phyloP scores from a whole-genome alignment of 2,797 vertebrate species.

The Percopsis omiscomaycus region DNA sequence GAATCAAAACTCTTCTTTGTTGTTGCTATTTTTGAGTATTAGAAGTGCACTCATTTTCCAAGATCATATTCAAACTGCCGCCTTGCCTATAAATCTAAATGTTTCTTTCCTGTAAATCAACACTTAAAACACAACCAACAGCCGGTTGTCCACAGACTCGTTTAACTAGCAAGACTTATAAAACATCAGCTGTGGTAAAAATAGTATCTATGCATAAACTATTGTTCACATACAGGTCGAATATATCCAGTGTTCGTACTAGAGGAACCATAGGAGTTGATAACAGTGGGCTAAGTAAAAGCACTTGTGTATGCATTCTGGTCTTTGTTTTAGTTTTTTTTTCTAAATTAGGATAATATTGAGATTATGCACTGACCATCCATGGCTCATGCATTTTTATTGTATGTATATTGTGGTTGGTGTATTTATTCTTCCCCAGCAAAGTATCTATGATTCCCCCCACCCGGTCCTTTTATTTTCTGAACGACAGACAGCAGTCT shows the following conservation, averaged over 20 bases:
- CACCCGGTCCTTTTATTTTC: slow-evolving; percentile 79
- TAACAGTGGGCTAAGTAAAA: background rate
- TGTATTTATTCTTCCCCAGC: slow-evolving; percentile 62
- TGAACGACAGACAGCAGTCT: slow-evolving; percentile 81
- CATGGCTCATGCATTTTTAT: slow-evolving; percentile 79
- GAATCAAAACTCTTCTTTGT: background rate
- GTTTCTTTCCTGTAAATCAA: no score
- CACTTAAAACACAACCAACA: no score
- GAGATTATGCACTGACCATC: slow-evolving; percentile 54
- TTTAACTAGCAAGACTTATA: no score
- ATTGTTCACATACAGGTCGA: background rate
- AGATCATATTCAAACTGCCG: no score
- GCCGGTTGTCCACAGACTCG: no score
- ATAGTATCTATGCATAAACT: background rate
- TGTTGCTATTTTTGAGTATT: background rate
- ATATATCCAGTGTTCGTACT: background rate
- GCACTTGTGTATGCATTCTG: background rate
- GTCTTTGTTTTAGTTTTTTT: slow-evolving; percentile 35
- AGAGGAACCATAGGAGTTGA: background rate
- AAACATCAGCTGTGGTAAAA: no score
- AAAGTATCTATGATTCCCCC: slow-evolving; percentile 76
- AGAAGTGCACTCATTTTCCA: no score
- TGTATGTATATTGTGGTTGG: slow-evolving; percentile 59
- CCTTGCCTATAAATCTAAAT: no score
- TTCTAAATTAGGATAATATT: slow-evolving; percentile 39